Conservation (phyloP, 2,797 vertebrate genomes). For the Danio choprae region DNA sequence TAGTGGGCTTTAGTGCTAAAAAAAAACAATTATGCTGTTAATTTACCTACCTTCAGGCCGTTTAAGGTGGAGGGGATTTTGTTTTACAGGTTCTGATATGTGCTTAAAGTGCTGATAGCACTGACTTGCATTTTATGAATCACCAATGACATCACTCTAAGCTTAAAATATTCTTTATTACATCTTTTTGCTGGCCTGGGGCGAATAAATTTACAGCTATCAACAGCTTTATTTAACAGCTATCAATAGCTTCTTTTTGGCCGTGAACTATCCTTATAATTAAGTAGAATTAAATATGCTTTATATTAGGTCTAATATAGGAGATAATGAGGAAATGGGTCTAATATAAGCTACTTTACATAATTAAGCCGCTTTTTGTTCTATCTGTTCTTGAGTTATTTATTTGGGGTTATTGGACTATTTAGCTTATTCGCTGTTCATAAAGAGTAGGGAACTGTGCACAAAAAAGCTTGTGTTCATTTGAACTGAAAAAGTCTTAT, state of each 20-base stretch:
- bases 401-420: background rate
- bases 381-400: background rate
- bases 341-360: background rate
- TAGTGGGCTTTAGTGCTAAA: background rate
- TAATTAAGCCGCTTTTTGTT: background rate
- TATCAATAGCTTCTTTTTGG: too few species aligned
- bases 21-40: too few species aligned
- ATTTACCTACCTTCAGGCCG: too few species aligned
- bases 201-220: too few species aligned
- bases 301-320: background rate
- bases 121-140: too few species aligned
- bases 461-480: background rate
- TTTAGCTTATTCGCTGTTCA: background rate
- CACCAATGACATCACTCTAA: too few species aligned
- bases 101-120: too few species aligned
- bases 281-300: background rate
- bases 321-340: conserved; percentile 6
- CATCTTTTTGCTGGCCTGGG: too few species aligned
- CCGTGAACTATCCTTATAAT: background rate
- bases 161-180: too few species aligned
- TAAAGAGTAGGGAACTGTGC: background rate
- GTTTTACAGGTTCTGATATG: too few species aligned
- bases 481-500: background rate
- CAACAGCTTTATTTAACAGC: too few species aligned
- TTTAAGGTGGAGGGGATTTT: too few species aligned